phyloP scores from a whole-genome alignment of 2,113 vertebrate species.

The Myrmophylax atrothorax region DNA sequence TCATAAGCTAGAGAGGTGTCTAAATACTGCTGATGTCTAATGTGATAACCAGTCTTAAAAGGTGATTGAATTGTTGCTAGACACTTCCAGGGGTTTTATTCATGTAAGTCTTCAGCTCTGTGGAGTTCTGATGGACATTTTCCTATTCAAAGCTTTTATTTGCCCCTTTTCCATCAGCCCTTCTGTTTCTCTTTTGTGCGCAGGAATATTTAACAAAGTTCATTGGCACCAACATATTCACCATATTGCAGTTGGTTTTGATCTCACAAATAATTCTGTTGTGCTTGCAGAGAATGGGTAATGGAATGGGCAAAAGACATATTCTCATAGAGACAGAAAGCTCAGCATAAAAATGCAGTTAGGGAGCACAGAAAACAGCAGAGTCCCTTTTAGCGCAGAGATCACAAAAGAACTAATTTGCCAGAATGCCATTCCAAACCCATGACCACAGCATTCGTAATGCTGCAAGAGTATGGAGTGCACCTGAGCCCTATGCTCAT shows the following conservation, averaged over 20 bases:
- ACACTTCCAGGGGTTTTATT: neutral
- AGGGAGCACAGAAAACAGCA: neutral
- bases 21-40: neutral
- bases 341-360: constrained; percentile 31
- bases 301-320: neutral
- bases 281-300: neutral
- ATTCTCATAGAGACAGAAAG: neutral
- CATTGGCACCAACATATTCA: neutral
- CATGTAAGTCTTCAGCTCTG: neutral
- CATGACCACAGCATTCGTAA: constrained; percentile 39
- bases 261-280: constrained; percentile 21
- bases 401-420: constrained; percentile 49
- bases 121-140: neutral
- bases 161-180: neutral
- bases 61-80: neutral
- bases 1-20: neutral
- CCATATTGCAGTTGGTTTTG: neutral
- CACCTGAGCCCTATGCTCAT: constrained; percentile 35
- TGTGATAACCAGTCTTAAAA: neutral
- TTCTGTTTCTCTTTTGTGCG: neutral
- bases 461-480: neutral
- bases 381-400: fast-evolving
- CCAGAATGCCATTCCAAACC: constrained; percentile 46
- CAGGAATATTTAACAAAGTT: neutral
- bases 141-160: neutral